These are phyloP conservation scores for Anarrhichthys ocellatus DNA, from an alignment of 2,113 vertebrate genomes.

Conservation along the genomic window DNA sequence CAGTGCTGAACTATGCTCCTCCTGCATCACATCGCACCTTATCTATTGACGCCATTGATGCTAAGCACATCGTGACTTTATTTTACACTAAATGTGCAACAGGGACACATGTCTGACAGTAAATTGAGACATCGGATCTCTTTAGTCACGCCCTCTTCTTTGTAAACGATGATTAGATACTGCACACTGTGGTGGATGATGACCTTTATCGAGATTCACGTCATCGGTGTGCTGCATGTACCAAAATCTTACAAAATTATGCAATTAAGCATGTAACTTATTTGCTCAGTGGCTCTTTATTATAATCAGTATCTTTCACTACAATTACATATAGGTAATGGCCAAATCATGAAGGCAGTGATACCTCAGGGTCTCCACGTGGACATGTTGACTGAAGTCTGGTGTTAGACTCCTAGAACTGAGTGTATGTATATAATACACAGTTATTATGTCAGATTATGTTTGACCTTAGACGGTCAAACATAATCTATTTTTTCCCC, in stretches of 20 bases:
- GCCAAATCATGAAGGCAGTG: slow-evolving; percentile 54
- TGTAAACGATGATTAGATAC: neutral
- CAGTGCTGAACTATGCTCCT: slow-evolving; percentile 47
- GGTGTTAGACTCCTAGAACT: too few species aligned
- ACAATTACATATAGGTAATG: neutral
- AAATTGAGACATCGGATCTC: neutral
- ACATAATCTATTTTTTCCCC: slow-evolving; percentile 37
- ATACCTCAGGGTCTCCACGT: slow-evolving; percentile 60
- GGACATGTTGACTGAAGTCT: slow-evolving; percentile 66
- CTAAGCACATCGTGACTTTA: neutral
- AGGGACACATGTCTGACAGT: neutral
- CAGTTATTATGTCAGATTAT: too few species aligned
- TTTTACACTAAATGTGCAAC: neutral
- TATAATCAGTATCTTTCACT: neutral
- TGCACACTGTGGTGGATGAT: neutral
- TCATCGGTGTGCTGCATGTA: neutral
- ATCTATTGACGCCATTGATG: slow-evolving; percentile 13
- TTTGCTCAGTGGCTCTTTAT: neutral
- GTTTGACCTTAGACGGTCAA: neutral
- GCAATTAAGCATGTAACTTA: neutral
- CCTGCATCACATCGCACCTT: slow-evolving; percentile 19
- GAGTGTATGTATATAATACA: too few species aligned
- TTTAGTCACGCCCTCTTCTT: neutral
- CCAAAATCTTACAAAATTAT: neutral
- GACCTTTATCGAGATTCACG: neutral